phyloP scores from a whole-genome alignment of 1,140 invertebrate genomes.

The Drosophila micromelanica region DNA sequence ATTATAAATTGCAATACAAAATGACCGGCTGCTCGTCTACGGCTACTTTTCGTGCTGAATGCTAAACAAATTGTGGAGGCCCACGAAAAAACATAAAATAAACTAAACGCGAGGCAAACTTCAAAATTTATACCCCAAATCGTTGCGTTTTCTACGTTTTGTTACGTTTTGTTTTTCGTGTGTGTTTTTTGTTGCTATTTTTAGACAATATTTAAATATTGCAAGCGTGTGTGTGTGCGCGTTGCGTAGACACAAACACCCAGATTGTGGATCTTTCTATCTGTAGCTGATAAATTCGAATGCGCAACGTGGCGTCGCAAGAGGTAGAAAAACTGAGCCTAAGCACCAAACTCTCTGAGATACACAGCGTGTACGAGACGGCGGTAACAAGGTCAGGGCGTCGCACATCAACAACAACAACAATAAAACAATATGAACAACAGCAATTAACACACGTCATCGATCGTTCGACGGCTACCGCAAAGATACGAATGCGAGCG shows the following conservation, averaged over 20 bases:
- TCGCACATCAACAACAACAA: slow-evolving; percentile 38
- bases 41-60: slow-evolving; percentile 13
- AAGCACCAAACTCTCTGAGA: slow-evolving; percentile 22
- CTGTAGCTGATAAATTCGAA: neutral
- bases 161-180: slow-evolving; percentile 23
- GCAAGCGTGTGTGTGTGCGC: slow-evolving; percentile 59
- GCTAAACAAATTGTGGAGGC: slow-evolving; percentile 10
- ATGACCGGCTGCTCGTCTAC: neutral
- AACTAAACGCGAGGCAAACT: slow-evolving; percentile 36
- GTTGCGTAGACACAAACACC: slow-evolving; percentile 21
- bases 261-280: slow-evolving; percentile 40
- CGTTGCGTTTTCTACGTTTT: slow-evolving; percentile 49
- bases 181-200: slow-evolving; percentile 53
- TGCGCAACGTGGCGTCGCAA: slow-evolving; percentile 36
- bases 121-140: slow-evolving; percentile 48
- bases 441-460: slow-evolving; percentile 64
- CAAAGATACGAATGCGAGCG: slow-evolving; percentile 10
- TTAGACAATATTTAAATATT: slow-evolving; percentile 53
- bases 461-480: slow-evolving; percentile 42
- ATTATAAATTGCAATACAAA: neutral
- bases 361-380: slow-evolving; percentile 20
- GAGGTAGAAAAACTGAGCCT: slow-evolving; percentile 41
- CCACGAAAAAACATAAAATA: slow-evolving; percentile 19
- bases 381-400: slow-evolving; percentile 78
- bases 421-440: slow-evolving; percentile 25